Base-by-base conservation (phyloP, 2,113 vertebrate species). In the Amphiprion ocellaris region DNA sequence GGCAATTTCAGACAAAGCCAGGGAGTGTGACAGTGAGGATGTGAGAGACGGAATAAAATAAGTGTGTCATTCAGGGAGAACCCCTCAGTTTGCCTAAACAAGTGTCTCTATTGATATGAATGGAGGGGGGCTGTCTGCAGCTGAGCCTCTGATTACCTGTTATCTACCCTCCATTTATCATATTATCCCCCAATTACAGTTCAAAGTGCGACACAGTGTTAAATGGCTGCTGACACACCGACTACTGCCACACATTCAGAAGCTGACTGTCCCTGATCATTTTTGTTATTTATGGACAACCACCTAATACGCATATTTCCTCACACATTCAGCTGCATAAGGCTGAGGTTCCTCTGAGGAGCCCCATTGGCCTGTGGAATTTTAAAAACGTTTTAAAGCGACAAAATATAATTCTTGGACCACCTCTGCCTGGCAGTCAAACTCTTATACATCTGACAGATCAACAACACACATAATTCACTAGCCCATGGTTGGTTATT, bases 1-100 rank as follows among this genome's bases (percentile, higher is more conserved):
- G 79, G 88, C 82, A 89, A 85, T 91, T 89, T 82, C 70, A 88
- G 84, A 89, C 84, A 86, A 92, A 87, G 80, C 66, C 74, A 60
- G 56, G 52, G 71, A 79, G 79, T 63, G 53, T 63, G 60, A 78
- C 64, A 79, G 56, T 78, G 58, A 59, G 53, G 63, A 62, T 59
- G 33, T 56, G 62, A 74, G 69, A 44, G 77, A 77, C 59, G 47
- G 70, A 85, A 85, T 56, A 30, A 77, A 82, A 82, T 83, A 87
- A 85, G 56, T 64, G 46, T 80, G 67, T 89, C 65, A 79, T 83
- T 28, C 53, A 39, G 30, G 58, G 64, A 84, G 49, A 70, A 74
- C 23, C 80, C 68, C 79, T 78, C 63, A 81, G 60, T 77, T 76
- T 77, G 73, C 60, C 59, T 41, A 72, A 81, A 81, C 74, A 81